phyloP scores from a whole-genome alignment of 92 coral and sea anemone species.

The Palythoa heliodiscus region DNA sequence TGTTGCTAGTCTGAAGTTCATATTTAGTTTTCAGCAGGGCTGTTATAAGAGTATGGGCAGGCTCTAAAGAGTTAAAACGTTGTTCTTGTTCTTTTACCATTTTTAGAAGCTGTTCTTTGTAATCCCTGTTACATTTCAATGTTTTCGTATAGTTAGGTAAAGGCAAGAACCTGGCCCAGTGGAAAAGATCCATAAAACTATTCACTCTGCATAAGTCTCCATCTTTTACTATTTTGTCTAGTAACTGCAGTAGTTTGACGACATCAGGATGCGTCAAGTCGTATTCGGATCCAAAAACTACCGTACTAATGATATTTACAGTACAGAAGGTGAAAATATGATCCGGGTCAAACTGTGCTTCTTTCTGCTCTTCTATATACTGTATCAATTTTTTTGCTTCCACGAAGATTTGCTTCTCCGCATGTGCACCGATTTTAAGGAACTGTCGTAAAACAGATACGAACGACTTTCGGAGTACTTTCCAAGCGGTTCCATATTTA shows the following conservation, averaged over 20 bases:
- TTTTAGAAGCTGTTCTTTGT: neutral
- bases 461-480: constrained; percentile 1
- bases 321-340: neutral
- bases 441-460: constrained; percentile 2
- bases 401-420: neutral
- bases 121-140: neutral
- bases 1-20: neutral
- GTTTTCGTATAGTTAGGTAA: constrained; percentile 1
- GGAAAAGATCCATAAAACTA: neutral
- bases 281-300: constrained; percentile 15
- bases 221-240: neutral
- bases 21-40: neutral
- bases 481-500: constrained; percentile 15
- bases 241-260: neutral
- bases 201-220: neutral
- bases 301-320: constrained; percentile 6
- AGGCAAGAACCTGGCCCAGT: neutral
- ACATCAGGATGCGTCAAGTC: constrained; percentile 1
- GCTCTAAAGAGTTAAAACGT: neutral
- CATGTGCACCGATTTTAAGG: neutral
- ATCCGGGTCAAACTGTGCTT: constrained; percentile 6
- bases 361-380: constrained; percentile 5
- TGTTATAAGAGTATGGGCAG: neutral
- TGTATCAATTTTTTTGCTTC: neutral
- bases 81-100: neutral